Evolutionary conservation across 2,797 vertebrate species (phyloP).

Genomic region (Dallia pectoralis): DNA sequence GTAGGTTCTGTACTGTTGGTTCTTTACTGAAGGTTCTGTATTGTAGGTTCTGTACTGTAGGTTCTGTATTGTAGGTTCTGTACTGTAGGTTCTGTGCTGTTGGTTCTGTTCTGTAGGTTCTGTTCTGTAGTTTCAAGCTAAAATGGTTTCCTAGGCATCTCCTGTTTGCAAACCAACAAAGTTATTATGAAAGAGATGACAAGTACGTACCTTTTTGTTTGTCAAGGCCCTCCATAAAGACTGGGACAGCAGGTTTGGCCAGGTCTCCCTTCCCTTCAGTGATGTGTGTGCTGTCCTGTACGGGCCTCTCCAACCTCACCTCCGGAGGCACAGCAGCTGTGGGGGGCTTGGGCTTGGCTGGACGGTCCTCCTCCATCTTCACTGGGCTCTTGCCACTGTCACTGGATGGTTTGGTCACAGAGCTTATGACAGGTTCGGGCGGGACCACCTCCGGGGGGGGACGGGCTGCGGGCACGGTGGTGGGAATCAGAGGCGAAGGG

Average conservation of each 20-base stretch:
- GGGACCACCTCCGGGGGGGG: conserved; percentile 46
- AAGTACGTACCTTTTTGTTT: conserved; percentile 88
- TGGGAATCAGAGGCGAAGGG: conserved; percentile 63
- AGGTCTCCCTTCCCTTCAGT: conserved; percentile 55
- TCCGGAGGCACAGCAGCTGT: conserved; percentile 71
- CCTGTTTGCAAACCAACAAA: background rate
- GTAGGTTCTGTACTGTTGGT: too few relatives aligned
- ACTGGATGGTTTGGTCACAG: conserved; percentile 49
- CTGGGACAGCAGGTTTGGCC: conserved; percentile 52
- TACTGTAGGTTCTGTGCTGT: background rate
- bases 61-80: background rate
- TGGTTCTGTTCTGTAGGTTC: background rate
- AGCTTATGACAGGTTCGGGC: conserved; percentile 51
- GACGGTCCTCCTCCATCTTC: conserved; percentile 63
- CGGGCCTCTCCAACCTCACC: conserved; percentile 62
- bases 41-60: background rate
- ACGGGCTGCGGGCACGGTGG: conserved; percentile 51
- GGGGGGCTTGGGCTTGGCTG: conserved; percentile 69
- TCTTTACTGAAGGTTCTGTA: too few relatives aligned
- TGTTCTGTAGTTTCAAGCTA: background rate
- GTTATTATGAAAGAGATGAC: background rate
- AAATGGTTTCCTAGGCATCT: conserved; percentile 2
- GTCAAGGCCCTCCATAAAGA: conserved; percentile 74
- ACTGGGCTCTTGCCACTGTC: conserved; percentile 61
- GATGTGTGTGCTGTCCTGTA: conserved; percentile 61